phyloP scores from a whole-genome alignment of 53 echinoderm and acorn worm genomes.

The Echinometra lucunter region DNA sequence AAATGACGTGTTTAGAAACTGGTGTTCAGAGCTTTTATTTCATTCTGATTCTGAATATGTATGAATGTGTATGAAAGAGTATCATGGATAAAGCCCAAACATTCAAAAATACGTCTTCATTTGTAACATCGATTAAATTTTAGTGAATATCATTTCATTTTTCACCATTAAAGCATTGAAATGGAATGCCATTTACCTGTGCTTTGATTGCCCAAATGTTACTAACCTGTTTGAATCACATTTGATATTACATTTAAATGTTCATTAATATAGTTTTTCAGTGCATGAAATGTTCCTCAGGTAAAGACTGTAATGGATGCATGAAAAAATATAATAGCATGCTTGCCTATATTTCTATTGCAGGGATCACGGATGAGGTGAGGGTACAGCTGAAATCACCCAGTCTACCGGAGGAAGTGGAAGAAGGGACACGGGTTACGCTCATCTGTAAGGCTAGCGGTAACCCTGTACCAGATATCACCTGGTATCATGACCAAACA shows the following conservation, averaged over 20 bases:
- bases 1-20: background rate
- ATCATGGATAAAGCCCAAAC: background rate
- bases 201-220: background rate
- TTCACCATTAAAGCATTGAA: background rate
- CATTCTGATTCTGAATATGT: no score
- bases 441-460: constrained; percentile 52
- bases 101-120: background rate
- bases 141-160: background rate
- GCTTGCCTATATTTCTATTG: constrained; percentile 11
- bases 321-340: constrained; percentile 49
- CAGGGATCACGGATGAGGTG: constrained; percentile 46
- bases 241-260: constrained; percentile 4
- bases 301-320: no score
- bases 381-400: constrained; percentile 63
- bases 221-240: background rate
- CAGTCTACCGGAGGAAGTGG: constrained; percentile 45
- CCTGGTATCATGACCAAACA: constrained; percentile 52
- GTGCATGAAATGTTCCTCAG: constrained; percentile 12
- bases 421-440: constrained; percentile 61
- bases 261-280: background rate
- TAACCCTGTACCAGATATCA: constrained; percentile 42
- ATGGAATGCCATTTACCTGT: background rate
- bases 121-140: background rate
- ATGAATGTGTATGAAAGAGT: no score
- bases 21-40: no score